These are phyloP conservation scores for Nezara viridula DNA, from an alignment of 2,888 invertebrate genomes.

Conservation along the genomic window DNA sequence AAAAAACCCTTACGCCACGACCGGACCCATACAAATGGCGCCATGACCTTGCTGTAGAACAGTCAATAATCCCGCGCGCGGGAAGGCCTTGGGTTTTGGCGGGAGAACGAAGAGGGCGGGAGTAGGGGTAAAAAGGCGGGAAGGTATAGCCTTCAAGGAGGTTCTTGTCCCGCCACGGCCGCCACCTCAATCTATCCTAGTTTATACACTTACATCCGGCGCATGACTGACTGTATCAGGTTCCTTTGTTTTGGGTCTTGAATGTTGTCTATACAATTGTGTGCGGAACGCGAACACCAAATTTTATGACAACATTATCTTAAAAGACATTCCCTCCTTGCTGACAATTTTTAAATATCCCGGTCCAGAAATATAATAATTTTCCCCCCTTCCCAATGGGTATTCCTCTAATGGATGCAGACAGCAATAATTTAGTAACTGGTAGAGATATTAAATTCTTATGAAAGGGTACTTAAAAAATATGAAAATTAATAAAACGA, in stretches of 20 bases:
- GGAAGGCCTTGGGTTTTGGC: slow-evolving; percentile 57
- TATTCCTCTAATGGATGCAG: no score
- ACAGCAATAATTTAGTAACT: no score
- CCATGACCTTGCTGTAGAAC: slow-evolving; percentile 56
- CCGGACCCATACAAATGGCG: slow-evolving; percentile 47
- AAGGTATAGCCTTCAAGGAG: slow-evolving; percentile 60
- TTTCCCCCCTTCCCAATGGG: no score
- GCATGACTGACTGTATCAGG: not conserved
- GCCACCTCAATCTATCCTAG: not conserved
- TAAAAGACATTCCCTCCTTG: no score
- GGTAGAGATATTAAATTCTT: no score
- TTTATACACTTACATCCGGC: not conserved
- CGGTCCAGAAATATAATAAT: no score
- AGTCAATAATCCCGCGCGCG: slow-evolving; percentile 57
- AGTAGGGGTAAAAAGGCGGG: slow-evolving; percentile 60
- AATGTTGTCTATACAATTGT: not conserved
- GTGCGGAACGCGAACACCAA: no score
- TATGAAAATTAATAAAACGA: no score
- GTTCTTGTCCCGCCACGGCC: slow-evolving; percentile 50
- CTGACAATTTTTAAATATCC: no score
- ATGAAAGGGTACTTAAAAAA: no score
- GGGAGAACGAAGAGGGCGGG: slow-evolving; percentile 34
- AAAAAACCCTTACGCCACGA: not conserved
- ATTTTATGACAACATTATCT: no score
- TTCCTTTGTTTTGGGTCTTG: not conserved